phyloP scores from a whole-genome alignment of 2,797 vertebrate species.

The Sebastes goodei region DNA sequence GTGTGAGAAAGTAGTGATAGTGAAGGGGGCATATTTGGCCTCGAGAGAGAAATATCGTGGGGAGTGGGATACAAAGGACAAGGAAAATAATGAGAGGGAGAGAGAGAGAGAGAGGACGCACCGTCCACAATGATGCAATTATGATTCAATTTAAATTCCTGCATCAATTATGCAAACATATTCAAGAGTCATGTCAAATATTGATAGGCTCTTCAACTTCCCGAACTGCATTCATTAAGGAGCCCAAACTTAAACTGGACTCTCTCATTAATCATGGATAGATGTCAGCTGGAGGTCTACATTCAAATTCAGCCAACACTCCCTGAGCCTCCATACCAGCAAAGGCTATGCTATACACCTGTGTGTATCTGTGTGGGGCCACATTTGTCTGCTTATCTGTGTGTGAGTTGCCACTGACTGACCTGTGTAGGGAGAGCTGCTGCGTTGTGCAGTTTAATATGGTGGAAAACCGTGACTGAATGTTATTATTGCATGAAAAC shows the following conservation, averaged over 20 bases:
- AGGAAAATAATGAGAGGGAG: constrained; percentile 52
- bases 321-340: neutral
- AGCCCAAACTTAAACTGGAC: constrained; percentile 68
- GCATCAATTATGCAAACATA: constrained; percentile 81
- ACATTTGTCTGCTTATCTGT: constrained; percentile 16
- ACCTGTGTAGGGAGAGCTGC: neutral
- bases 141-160: constrained; percentile 77
- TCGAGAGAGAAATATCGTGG: constrained; percentile 42
- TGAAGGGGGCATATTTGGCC: constrained; percentile 20
- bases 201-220: constrained; percentile 76
- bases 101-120: constrained; percentile 39
- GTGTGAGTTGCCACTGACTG: constrained; percentile 25
- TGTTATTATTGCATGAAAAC: neutral
- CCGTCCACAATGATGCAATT: constrained; percentile 75
- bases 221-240: constrained; percentile 73
- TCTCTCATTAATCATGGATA: constrained; percentile 78
- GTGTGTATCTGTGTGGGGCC: neutral
- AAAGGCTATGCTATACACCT: neutral
- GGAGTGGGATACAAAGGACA: constrained; percentile 56
- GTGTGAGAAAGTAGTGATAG: constrained; percentile 19
- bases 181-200: constrained; percentile 79
- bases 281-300: constrained; percentile 75
- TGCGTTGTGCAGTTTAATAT: neutral
- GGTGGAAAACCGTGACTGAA: neutral
- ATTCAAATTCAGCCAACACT: constrained; percentile 65